Conservation (phyloP, 30 jellyfish, hydroid and myxozoan genomes). For the Hydractinia echinata region DNA sequence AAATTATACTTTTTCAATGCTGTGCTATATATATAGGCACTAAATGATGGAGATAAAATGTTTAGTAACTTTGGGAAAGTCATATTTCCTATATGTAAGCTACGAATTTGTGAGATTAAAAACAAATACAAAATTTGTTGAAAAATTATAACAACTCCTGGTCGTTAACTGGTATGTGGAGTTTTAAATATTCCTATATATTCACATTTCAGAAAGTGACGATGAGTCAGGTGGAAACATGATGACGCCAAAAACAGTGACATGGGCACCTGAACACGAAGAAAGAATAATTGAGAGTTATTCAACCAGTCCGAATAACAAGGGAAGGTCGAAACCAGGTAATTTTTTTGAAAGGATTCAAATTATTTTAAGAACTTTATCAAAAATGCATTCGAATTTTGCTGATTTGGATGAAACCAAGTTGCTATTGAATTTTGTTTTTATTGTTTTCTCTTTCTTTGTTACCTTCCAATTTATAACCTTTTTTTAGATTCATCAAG, state of each 20-base stretch:
- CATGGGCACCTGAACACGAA: slow-evolving; percentile 90
- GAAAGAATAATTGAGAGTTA: slow-evolving; percentile 69
- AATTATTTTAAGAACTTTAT: neutral
- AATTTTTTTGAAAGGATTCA: neutral
- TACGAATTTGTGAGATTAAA: too few species aligned
- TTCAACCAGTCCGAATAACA: neutral
- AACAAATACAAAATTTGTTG: too few species aligned
- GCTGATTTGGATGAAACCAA: too few species aligned
- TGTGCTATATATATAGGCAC: neutral
- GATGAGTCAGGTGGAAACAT: slow-evolving; percentile 10
- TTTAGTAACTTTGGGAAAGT: too few species aligned
- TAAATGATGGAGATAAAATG: too few species aligned
- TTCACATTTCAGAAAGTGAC: neutral
- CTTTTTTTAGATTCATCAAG: neutral
- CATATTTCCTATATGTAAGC: too few species aligned
- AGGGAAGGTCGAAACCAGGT: neutral
- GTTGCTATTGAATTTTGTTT: too few species aligned
- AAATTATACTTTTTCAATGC: neutral
- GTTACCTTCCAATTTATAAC: too few species aligned
- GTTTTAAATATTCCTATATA: too few species aligned
- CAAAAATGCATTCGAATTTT: neutral
- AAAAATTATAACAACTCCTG: too few species aligned
- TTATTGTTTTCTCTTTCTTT: too few species aligned
- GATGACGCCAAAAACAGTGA: slow-evolving; percentile 82
- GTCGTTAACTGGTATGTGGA: too few species aligned